Percentiles rank a stretch among this genome's conserved stretches.
Conservation (phyloP, 2,888 invertebrate genomes). For the Adela reaumurella region DNA sequence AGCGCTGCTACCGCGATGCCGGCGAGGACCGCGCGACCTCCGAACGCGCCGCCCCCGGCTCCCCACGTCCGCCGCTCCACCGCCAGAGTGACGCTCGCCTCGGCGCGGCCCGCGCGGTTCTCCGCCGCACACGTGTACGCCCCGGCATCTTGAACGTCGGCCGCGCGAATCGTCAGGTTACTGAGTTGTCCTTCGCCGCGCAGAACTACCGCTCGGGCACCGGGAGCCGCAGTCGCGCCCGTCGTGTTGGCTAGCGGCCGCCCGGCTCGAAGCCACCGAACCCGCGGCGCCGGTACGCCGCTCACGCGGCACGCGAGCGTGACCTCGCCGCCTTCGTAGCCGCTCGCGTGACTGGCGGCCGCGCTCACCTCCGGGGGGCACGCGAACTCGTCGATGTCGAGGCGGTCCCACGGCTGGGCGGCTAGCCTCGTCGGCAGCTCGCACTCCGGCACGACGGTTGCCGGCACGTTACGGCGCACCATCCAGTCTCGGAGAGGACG, state of each 20-base stretch:
- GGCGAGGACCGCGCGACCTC: conserved; percentile 42
- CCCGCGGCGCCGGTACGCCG: conserved; percentile 69
- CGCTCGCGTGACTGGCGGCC: conserved; percentile 56
- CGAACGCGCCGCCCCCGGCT: conserved; percentile 43
- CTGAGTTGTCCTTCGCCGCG: conserved; percentile 65
- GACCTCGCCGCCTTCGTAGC: conserved; percentile 68
- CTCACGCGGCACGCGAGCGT: conserved; percentile 68
- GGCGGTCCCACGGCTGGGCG: conserved; percentile 68
- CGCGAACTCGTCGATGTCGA: conserved; percentile 76
- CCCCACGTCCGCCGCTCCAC: conserved; percentile 64
- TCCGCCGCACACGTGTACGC: conserved; percentile 75
- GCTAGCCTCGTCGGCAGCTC: conserved; percentile 61
- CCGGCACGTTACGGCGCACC: conserved; percentile 72
- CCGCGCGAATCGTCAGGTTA: conserved; percentile 69
- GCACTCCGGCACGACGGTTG: conserved; percentile 64
- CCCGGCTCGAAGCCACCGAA: conserved; percentile 70
- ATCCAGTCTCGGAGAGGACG: conserved; percentile 77
- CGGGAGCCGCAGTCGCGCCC: conserved; percentile 25
- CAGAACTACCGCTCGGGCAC: conserved; percentile 62
- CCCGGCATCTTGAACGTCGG: conserved; percentile 72
- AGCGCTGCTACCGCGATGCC: conserved; percentile 68
- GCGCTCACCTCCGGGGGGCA: conserved; percentile 70
- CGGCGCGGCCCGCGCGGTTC: conserved; percentile 74
- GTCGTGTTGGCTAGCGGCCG: conserved; percentile 65
- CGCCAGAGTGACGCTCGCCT: conserved; percentile 68